Evolutionary conservation across 1,140 invertebrate species (phyloP), one percentile per base, ranked within the genome.

Genomic region (Megalopta genalis): DNA sequence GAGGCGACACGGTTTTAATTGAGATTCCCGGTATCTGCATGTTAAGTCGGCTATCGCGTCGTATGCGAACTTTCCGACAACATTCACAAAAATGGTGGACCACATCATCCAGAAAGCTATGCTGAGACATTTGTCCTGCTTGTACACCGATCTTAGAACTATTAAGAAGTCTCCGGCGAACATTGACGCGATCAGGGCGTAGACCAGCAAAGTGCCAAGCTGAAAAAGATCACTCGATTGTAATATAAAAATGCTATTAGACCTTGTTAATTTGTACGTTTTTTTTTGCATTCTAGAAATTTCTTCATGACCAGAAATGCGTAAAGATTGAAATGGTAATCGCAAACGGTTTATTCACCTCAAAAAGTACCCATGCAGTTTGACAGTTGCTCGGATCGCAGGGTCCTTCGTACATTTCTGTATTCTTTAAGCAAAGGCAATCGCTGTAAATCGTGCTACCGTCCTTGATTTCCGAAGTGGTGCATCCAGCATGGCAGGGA

Each of bases 401-500:
- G 9, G 95, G 93, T 10, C 95, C 95, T 54, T 94, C 93, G 1
- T 89, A 93, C 7, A 93, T 93, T 64, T 64, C 77, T 72, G 77
- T 27, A 25, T 91, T 86, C 16, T 87, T 65, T 14, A 92, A 90
- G 86, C 94, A 95, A n/a, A 81, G 89, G 86, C 95, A 95, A 39
- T 90, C 93, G 60, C 88, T 90, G 86, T 93, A 95, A 5, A 93
- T 82, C 91, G 93, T 91, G 5, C 89, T 63, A 77, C 89, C 90
- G 73, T 93, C 91, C 32, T 92, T 88, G 12, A 89, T 78, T 16
- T 90, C 84, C 12, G 90, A 80, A 1, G 76, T 66, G 5, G 88
- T 89, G 87, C 96, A 97, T 21, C 96, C 96, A 46, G 96, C 96
- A 81, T 95, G 95, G 88, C 96, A 97, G 12, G 96, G 94, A 14